phyloP scores from a whole-genome alignment of 1,140 invertebrate genomes.

The Pogonomyrmex californicus region DNA sequence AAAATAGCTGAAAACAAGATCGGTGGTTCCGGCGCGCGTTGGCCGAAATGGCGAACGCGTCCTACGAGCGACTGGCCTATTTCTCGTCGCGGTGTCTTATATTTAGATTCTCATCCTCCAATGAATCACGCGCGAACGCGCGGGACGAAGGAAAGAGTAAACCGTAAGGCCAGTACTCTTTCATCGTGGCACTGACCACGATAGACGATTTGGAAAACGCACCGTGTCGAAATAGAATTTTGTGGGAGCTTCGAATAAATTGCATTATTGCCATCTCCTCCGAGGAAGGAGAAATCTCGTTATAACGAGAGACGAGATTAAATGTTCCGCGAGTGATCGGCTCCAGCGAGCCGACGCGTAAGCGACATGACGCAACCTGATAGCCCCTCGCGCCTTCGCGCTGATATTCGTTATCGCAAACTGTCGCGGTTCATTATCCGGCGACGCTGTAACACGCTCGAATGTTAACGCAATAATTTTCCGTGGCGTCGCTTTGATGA shows the following conservation, averaged over 20 bases:
- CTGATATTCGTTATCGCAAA: slow-evolving; percentile 59
- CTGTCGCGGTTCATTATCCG: slow-evolving; percentile 52
- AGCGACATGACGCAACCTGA: slow-evolving; percentile 64
- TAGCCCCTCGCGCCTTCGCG: slow-evolving; percentile 62
- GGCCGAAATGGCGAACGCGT: slow-evolving; percentile 76
- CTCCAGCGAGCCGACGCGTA: background rate
- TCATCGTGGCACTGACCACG: background rate
- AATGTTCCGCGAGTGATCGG: slow-evolving; percentile 33
- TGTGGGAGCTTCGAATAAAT: background rate
- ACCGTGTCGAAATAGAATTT: slow-evolving; percentile 14
- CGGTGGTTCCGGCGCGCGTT: slow-evolving; percentile 76
- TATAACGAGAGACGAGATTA: slow-evolving; percentile 20
- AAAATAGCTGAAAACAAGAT: slow-evolving; percentile 85
- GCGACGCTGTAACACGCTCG: background rate
- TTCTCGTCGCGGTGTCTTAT: slow-evolving; percentile 80
- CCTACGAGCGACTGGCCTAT: slow-evolving; percentile 84
- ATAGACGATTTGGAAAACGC: background rate
- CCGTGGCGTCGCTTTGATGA: slow-evolving; percentile 34
- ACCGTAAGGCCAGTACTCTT: background rate
- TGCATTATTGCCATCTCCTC: background rate
- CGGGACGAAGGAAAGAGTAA: slow-evolving; percentile 45
- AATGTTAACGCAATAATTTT: slow-evolving; percentile 58
- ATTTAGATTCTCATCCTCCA: slow-evolving; percentile 80
- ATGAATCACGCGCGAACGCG: slow-evolving; percentile 75
- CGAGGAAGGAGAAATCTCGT: too few relatives aligned